A percentile compares a stretch with the other conserved stretches of the same genome.
Evolutionary conservation across 2,888 invertebrate genomes (phyloP).

Genomic region (Camponotus fellah): DNA sequence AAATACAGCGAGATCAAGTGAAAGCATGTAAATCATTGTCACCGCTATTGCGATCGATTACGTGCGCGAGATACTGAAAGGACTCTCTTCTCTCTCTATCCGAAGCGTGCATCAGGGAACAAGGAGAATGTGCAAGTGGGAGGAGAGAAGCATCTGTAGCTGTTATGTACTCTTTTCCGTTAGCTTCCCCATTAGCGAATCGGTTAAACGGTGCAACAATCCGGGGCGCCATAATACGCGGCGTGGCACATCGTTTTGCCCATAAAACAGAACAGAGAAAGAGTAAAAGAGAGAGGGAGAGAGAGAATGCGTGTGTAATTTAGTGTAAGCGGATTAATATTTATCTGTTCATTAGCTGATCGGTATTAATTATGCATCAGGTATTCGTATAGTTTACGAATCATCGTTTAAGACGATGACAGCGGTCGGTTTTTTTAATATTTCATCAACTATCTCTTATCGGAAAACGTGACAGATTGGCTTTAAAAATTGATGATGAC

Average conservation of each 20-base stretch:
- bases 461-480: background rate
- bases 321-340: conserved; percentile 49
- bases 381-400: background rate
- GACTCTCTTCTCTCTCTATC: background rate
- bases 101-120: background rate
- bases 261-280: conserved; percentile 17
- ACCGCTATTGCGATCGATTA: conserved; percentile 43
- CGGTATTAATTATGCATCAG: background rate
- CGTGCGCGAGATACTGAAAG: conserved; percentile 34
- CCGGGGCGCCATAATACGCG: conserved; percentile 27
- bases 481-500: background rate
- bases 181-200: conserved; percentile 48
- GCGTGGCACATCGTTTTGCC: conserved; percentile 27
- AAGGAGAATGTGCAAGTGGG: background rate
- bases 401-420: background rate
- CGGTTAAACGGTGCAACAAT: conserved; percentile 49
- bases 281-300: background rate
- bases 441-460: background rate
- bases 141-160: conserved; percentile 23
- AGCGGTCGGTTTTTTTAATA: background rate
- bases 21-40: conserved; percentile 44
- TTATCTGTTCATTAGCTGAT: conserved; percentile 36
- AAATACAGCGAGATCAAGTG: conserved; percentile 35
- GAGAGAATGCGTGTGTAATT: conserved; percentile 24
- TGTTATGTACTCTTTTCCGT: conserved; percentile 48